A percentile compares a stretch with the other conserved stretches of the same genome.
Conservation (phyloP, 2,797 vertebrate genomes). For the Rachycentron canadum region DNA sequence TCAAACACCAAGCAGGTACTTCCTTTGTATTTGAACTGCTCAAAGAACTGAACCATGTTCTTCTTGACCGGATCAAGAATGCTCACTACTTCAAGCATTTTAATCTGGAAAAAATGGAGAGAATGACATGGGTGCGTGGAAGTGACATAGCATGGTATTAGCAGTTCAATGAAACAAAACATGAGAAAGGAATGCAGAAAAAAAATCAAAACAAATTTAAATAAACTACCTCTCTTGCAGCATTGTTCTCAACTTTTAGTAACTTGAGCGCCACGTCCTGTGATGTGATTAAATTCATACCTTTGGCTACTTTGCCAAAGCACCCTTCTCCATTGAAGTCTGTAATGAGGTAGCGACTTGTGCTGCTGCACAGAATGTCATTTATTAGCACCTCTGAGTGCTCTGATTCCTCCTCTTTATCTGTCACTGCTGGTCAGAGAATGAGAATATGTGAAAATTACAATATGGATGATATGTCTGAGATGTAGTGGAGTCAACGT, state of each 20-base stretch:
- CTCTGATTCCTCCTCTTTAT: too few species aligned
- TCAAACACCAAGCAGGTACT: neutral
- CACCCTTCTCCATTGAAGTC: neutral
- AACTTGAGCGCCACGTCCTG: neutral
- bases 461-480: neutral
- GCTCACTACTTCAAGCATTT: neutral
- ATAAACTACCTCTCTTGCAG: neutral
- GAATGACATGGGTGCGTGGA: too few species aligned
- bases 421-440: neutral
- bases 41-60: neutral
- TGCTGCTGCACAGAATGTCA: neutral
- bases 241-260: neutral
- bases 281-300: neutral
- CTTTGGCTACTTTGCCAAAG: neutral
- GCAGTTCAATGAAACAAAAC: neutral
- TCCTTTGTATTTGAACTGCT: neutral
- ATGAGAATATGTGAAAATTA: neutral
- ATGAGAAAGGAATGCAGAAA: neutral
- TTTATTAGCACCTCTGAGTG: neutral
- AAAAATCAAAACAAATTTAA: too few species aligned
- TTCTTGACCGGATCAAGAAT: neutral
- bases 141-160: neutral
- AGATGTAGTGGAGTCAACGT: too few species aligned
- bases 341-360: neutral
- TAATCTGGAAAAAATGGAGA: neutral